phyloP scores from a whole-genome alignment of 2,113 vertebrate genomes.

The Ondatra zibethicus region DNA sequence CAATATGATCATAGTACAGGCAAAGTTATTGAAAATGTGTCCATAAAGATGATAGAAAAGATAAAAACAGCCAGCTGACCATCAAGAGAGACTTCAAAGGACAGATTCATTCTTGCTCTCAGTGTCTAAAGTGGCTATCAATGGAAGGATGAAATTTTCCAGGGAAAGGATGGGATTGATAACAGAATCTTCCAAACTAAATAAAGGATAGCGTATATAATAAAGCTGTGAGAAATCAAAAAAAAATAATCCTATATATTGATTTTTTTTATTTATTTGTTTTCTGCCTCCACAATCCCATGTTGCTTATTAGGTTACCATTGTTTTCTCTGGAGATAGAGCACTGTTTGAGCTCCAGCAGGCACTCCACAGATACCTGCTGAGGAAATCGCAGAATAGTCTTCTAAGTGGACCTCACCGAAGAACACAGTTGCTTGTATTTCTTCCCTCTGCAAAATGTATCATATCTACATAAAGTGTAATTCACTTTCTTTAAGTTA shows the following conservation, averaged over 20 bases:
- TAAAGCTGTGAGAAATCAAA: neutral
- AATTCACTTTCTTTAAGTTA: slow-evolving; percentile 19
- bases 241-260: neutral
- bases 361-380: neutral
- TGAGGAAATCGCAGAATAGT: neutral
- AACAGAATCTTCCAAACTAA: neutral
- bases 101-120: neutral
- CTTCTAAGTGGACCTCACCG: neutral
- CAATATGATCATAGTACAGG: neutral
- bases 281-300: neutral
- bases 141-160: neutral
- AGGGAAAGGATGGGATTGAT: neutral
- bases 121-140: neutral
- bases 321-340: neutral
- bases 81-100: neutral
- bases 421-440: neutral
- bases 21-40: neutral
- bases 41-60: neutral
- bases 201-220: neutral
- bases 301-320: neutral
- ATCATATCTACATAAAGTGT: neutral
- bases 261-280: neutral
- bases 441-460: slow-evolving; percentile 20
- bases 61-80: neutral
- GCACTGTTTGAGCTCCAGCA: neutral